phyloP scores from a whole-genome alignment of 2,888 invertebrate genomes.

The Flabesymbios commensalis region DNA sequence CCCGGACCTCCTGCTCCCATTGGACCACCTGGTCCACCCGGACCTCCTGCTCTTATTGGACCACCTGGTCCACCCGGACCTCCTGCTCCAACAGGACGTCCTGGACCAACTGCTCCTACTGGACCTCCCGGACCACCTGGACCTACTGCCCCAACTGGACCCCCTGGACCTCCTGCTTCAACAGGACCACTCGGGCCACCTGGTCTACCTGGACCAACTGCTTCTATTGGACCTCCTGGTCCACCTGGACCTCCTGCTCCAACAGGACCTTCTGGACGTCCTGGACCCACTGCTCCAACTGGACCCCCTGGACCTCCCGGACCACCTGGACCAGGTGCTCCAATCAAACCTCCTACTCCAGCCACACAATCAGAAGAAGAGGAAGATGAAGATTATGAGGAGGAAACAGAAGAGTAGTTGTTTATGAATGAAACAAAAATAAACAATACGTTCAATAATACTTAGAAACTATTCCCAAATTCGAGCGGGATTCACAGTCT shows the following conservation, averaged over 20 bases:
- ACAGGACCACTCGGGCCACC: background rate
- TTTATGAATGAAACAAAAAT: no score
- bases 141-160: no score
- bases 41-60: conserved; percentile 13
- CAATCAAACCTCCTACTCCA: background rate
- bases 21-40: conserved; percentile 24
- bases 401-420: no score
- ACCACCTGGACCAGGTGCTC: conserved; percentile 9
- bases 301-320: conserved; percentile 12
- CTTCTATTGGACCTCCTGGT: conserved; percentile 13
- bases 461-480: no score
- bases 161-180: no score
- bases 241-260: conserved; percentile 8
- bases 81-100: conserved; percentile 33
- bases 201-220: conserved; percentile 11
- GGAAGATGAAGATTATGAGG: no score
- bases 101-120: conserved; percentile 24
- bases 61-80: conserved; percentile 49
- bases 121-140: conserved; percentile 23
- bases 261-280: conserved; percentile 15
- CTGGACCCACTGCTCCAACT: conserved; percentile 1
- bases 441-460: no score
- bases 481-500: no score
- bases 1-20: conserved; percentile 11
- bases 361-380: no score